Percentiles rank a stretch among this genome's conserved stretches.
Conservation (phyloP, 1,140 invertebrate genomes). For the Mactra quadrangularis region DNA sequence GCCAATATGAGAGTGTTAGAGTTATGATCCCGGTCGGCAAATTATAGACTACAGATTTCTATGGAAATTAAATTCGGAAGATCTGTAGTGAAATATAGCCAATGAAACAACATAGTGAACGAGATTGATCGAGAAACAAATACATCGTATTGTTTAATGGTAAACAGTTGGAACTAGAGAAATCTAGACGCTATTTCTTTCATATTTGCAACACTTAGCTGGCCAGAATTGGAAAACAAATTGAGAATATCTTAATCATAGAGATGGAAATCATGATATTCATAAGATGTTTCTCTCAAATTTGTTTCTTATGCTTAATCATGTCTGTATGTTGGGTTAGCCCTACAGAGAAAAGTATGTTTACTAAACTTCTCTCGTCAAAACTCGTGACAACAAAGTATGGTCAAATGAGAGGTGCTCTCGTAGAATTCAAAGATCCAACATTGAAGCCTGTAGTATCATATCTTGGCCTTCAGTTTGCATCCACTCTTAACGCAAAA, state of each 20-base stretch:
- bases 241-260: no score
- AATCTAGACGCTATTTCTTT: constrained; percentile 5
- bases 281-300: no score
- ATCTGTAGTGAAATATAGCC: constrained; percentile 10
- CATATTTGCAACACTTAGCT: constrained; percentile 14
- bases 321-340: neutral
- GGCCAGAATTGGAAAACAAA: neutral
- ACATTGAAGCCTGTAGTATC: constrained; percentile 95
- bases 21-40: neutral
- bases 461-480: constrained; percentile 97
- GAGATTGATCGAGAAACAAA: constrained; percentile 38
- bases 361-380: constrained; percentile 65
- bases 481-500: constrained; percentile 94
- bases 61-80: constrained; percentile 21
- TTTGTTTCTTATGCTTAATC: no score
- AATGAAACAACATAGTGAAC: constrained; percentile 8
- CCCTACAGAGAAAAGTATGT: constrained; percentile 7
- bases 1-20: no score
- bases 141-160: constrained; percentile 35
- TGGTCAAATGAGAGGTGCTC: constrained; percentile 93
- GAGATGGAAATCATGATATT: no score
- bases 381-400: constrained; percentile 86
- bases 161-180: neutral
- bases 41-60: constrained; percentile 6
- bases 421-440: constrained; percentile 91